phyloP scores from a whole-genome alignment of 2,113 vertebrate genomes.

The Macaca nemestrina region DNA sequence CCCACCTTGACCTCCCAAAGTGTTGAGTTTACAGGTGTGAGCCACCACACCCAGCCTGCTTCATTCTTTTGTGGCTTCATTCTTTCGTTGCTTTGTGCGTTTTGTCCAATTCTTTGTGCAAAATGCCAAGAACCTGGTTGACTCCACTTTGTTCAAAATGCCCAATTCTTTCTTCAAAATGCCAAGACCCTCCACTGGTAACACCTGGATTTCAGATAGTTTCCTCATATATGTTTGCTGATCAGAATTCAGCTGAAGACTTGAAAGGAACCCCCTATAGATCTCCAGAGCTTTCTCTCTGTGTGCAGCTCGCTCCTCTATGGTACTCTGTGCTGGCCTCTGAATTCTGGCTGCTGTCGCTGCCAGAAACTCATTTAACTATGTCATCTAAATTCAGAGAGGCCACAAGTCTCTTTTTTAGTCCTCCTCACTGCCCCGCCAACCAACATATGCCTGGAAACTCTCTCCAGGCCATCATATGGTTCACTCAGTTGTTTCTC shows the following conservation, averaged over 20 bases:
- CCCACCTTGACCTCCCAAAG: no score
- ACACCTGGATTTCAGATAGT: background rate
- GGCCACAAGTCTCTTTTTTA: background rate
- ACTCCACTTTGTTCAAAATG: no score
- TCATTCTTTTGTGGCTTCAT: no score
- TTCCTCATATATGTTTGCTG: background rate
- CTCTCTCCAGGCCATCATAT: background rate
- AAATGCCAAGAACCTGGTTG: no score
- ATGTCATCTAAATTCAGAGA: background rate
- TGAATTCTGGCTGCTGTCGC: background rate
- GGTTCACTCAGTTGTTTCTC: background rate
- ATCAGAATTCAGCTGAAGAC: background rate
- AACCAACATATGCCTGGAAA: background rate
- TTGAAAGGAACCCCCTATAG: background rate
- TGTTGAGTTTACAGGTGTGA: no score
- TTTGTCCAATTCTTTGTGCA: no score
- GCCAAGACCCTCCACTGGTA: no score
- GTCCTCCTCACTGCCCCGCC: background rate
- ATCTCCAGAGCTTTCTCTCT: slow-evolving; percentile 23
- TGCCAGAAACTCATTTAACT: background rate
- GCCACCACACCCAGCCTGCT: no score
- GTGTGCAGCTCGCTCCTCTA: background rate
- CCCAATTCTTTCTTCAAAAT: no score
- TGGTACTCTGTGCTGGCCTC: background rate
- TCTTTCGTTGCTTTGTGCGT: no score